A percentile compares a stretch with the other conserved stretches of the same genome.
These are phyloP conservation scores for Chinchilla lanigera DNA, from an alignment of 2,113 vertebrate species.

Conservation along the genomic window DNA sequence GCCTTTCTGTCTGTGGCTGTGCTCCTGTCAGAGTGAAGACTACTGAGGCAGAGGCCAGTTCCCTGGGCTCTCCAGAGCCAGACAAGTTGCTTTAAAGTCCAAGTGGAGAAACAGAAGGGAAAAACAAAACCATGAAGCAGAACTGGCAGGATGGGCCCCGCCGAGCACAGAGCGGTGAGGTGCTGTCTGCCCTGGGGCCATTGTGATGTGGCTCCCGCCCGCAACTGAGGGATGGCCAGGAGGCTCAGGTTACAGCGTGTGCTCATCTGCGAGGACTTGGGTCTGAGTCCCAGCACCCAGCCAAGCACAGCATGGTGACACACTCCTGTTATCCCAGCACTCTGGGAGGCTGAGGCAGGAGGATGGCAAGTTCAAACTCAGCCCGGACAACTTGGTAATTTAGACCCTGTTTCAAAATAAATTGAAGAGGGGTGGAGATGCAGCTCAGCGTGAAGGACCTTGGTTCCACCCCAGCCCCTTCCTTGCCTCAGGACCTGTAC, in stretches of 20 bases:
- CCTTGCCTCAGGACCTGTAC: constrained; percentile 84
- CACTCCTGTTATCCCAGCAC: neutral
- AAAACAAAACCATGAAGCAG: neutral
- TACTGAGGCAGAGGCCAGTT: neutral
- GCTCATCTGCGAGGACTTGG: neutral
- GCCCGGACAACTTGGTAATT: neutral
- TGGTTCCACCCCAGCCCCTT: neutral
- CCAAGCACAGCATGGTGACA: neutral
- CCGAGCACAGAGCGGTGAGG: neutral
- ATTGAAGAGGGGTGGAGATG: neutral
- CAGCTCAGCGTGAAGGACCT: neutral
- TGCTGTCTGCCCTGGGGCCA: neutral
- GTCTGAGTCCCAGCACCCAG: constrained; percentile 35
- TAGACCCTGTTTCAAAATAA: neutral
- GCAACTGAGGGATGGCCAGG: neutral
- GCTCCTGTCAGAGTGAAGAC: rapidly evolving
- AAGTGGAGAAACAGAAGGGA: neutral
- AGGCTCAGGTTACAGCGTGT: too few species aligned
- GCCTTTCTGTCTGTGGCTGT: neutral
- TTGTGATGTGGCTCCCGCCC: too few species aligned
- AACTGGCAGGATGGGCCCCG: neutral
- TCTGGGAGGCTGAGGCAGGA: neutral
- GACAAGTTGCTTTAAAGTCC: neutral
- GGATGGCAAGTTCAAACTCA: neutral
- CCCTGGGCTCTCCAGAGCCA: neutral